Conservation (phyloP, 2,888 invertebrate species). For the Alloplasta piceator region DNA sequence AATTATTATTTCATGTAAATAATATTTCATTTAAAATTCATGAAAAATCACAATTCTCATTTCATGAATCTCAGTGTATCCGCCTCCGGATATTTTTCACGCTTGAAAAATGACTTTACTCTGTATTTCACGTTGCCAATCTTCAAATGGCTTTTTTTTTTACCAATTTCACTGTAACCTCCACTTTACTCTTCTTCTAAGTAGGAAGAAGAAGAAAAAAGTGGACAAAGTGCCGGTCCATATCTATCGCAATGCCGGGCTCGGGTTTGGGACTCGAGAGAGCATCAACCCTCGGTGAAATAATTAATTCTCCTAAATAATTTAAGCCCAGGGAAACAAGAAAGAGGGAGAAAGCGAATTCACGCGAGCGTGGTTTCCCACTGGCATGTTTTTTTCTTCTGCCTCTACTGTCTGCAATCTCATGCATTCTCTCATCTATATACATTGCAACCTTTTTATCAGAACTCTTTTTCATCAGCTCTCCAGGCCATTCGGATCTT, state of each 20-base stretch:
- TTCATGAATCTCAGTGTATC: background rate
- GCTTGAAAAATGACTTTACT: background rate
- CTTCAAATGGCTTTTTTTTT: constrained; percentile 5
- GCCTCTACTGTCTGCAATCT: constrained; percentile 45
- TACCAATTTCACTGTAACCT: constrained; percentile 2
- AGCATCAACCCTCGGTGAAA: constrained; percentile 53
- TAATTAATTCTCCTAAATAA: constrained; percentile 65
- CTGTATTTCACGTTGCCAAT: background rate
- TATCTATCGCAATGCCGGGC: constrained; percentile 41
- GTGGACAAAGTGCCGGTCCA: constrained; percentile 27
- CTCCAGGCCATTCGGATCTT: constrained; percentile 40
- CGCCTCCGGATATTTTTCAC: background rate
- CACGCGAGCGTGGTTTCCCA: constrained; percentile 51
- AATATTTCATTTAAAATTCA: no score
- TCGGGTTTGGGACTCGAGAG: constrained; percentile 23
- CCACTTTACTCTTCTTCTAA: background rate
- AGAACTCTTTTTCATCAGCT: constrained; percentile 39
- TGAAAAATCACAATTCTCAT: no score
- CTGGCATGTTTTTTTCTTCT: constrained; percentile 52
- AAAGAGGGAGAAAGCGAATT: constrained; percentile 33
- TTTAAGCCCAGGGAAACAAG: constrained; percentile 57
- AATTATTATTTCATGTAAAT: no score
- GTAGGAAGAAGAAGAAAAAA: constrained; percentile 11
- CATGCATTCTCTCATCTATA: constrained; percentile 49
- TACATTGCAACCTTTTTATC: constrained; percentile 50